Base-by-base conservation (phyloP, 2,797 vertebrate species). In the Luscinia megarhynchos region DNA sequence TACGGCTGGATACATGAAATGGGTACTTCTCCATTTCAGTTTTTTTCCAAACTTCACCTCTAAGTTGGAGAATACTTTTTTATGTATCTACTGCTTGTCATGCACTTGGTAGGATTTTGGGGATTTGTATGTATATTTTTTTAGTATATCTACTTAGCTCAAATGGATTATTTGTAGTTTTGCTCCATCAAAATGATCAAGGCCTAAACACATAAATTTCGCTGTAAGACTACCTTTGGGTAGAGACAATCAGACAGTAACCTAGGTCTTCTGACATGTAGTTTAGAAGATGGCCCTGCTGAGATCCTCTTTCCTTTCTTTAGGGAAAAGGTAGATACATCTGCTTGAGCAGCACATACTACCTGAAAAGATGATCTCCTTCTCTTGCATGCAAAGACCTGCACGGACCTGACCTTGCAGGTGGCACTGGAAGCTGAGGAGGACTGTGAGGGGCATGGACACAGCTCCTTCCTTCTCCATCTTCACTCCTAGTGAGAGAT, bases 11-110 rank as follows among this genome's bases (percentile, higher is more conserved):
- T 41, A 76, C 40, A 84, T 69, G 3, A 90, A 81, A 76, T 0
- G 0, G 0, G 7, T 72, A 38, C 9, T 55, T 55, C 32, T 82
- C 10, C 18, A 29, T 36, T 68, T 75, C 0, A 57, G 1, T 57
- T 73, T 80, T 45, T 72, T 46, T 8, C 19, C 27, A 36, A 63
- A 34, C 3, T 30, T 63, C 23, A 74, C 4, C 9, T 63, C 20
- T 38, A 78, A 70, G 26, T 30, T 30, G 62, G 22, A 24, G 24
- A 90, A 36, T 38, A 41, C 59, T 62, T 89, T 58, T 53, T 59
- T 90, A 48, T 41, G 40, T 34, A 26, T 15, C 20, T 20, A 15
- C 40, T 73, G 24, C 18, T 82, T 90, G 69, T 40, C 51, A 78
- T 19, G 14, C 8, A 64, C 8, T 79, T 86, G 15, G 26, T 17